phyloP scores from a whole-genome alignment of 2,888 invertebrate species.

The Coelinius sp. region DNA sequence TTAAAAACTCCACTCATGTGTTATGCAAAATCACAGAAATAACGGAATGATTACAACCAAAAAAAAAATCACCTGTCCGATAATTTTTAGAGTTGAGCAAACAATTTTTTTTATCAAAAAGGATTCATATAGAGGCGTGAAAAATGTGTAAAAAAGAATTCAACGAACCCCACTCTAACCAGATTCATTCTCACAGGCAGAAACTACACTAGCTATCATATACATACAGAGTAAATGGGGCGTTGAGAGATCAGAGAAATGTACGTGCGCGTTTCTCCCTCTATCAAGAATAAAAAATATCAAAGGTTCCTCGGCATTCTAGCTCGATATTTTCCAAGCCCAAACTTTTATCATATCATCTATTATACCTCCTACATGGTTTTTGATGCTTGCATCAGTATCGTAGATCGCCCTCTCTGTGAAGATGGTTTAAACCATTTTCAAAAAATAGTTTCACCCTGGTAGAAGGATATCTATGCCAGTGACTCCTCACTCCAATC shows the following conservation, averaged over 20 bases:
- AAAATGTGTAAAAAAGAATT: background rate
- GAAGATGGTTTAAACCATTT: background rate
- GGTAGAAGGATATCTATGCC: background rate
- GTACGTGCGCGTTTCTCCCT: constrained; percentile 6
- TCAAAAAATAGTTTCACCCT: background rate
- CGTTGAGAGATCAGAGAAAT: constrained; percentile 19
- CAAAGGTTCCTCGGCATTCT: background rate
- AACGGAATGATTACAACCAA: no score
- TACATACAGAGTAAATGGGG: constrained; percentile 17
- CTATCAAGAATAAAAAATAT: constrained; percentile 3
- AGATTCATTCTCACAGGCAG: background rate
- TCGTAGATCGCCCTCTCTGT: background rate
- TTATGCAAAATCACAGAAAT: no score
- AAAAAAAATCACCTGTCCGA: no score
- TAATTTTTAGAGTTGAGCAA: background rate
- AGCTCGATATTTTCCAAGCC: background rate
- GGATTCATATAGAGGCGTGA: background rate
- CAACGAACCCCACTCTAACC: background rate
- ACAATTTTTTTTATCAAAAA: background rate
- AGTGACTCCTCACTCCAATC: background rate
- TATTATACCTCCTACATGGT: constrained; percentile 4
- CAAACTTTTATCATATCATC: constrained; percentile 17
- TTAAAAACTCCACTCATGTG: no score
- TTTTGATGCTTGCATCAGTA: constrained; percentile 1
- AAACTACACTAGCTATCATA: background rate